phyloP scores from a whole-genome alignment of 2,113 vertebrate species.

The Prietella phreatophila region DNA sequence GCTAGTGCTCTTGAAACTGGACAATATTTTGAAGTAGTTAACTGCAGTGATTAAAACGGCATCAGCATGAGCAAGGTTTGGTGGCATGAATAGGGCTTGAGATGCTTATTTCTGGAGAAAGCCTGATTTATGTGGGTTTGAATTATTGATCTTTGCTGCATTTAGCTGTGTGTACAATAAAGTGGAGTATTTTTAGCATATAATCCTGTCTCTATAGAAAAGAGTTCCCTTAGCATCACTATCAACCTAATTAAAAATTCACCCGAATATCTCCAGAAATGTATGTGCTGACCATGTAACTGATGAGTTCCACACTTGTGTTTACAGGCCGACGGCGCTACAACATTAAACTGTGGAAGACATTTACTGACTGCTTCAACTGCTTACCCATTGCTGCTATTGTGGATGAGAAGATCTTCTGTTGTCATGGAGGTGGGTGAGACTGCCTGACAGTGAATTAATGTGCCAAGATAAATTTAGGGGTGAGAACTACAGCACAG shows the following conservation, averaged over 20 bases:
- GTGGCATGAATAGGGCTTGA: not conserved
- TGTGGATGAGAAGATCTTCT: conserved; percentile 85
- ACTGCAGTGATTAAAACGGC: not conserved
- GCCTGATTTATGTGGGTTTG: not conserved
- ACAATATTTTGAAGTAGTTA: no score
- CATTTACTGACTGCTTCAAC: conserved; percentile 85
- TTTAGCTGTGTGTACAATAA: not conserved
- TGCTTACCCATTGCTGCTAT: conserved; percentile 83
- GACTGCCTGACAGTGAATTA: not conserved
- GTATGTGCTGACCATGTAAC: not conserved
- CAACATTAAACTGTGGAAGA: conserved; percentile 88
- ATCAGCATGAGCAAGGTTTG: not conserved
- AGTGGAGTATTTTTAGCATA: conserved; percentile 32
- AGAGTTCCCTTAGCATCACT: not conserved
- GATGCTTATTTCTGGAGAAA: not conserved
- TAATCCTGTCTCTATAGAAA: conserved; percentile 11
- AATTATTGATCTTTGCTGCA: conserved; percentile 5
- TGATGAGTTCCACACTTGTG: not conserved
- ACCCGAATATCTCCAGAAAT: not conserved
- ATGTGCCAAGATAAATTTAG: not conserved
- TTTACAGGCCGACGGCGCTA: conserved; percentile 80
- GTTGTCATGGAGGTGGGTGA: conserved; percentile 80
- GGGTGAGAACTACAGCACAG: not conserved
- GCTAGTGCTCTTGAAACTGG: not conserved
- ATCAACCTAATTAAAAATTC: not conserved